Conservation (phyloP, 2,113 vertebrate genomes). For the Perca flavescens region DNA sequence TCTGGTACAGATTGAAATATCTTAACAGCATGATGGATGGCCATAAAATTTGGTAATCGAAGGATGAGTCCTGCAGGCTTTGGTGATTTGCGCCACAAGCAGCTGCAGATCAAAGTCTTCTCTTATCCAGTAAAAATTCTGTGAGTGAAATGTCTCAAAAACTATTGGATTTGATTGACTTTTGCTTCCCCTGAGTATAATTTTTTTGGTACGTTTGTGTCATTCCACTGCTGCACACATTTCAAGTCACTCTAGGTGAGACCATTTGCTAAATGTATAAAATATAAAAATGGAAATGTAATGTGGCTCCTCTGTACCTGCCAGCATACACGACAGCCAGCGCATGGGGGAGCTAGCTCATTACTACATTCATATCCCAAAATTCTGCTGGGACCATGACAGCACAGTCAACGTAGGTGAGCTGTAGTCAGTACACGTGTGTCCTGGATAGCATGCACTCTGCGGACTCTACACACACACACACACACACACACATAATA, state of each 20-base stretch:
- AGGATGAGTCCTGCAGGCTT: background rate
- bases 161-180: background rate
- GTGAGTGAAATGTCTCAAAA: background rate
- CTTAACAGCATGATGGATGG: background rate
- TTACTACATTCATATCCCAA: constrained; percentile 41
- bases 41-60: background rate
- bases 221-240: constrained; percentile 27
- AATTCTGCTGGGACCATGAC: constrained; percentile 50
- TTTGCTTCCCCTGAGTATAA: background rate
- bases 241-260: constrained; percentile 9
- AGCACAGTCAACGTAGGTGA: constrained; percentile 51
- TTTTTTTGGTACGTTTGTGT: background rate
- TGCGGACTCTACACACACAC: constrained; percentile 13
- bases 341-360: constrained; percentile 47
- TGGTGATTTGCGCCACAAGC: background rate
- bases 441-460: constrained; percentile 49
- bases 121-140: no score
- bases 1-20: background rate
- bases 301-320: constrained; percentile 38
- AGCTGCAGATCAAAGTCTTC: background rate
- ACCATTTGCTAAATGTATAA: constrained; percentile 50
- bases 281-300: constrained; percentile 50
- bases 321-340: constrained; percentile 59
- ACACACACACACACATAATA: no score
- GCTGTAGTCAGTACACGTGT: constrained; percentile 47